Evolutionary conservation across 2,113 vertebrate genomes (phyloP), one percentile per base, ranked within the genome.

Genomic region (Platichthys flesus): DNA sequence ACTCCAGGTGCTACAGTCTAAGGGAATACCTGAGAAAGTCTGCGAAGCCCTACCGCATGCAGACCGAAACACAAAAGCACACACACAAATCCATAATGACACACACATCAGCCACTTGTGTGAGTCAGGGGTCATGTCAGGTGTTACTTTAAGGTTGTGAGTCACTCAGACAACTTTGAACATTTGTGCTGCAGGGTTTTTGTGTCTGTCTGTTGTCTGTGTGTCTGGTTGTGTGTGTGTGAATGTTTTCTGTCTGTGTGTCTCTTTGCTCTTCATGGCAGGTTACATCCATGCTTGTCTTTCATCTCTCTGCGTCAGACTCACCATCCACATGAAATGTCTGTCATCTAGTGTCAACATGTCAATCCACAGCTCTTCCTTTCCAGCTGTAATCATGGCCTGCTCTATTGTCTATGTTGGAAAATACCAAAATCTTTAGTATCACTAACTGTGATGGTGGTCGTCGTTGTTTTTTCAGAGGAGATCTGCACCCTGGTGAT

Each of bases 401-500:
- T 49, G 45, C 45, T 49, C 15, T 49, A 49, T 49, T 49, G 40
- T 42, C 12, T 42, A 12, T 42, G 12, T 42, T 3, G 40, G 40
- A 42, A 42, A 42, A 42, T 42, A 10, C 40, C 40, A 42, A 51
- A 51, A 20, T 7, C 47, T 42, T 13, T 51, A 51, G 47, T 16
- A n/a, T 54, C 51, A n/a, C n/a, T n/a, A n/a, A 54, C 8, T n/a
- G 8, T n/a, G 0, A 54, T 54, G 20, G 5, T n/a, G 3, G 18
- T 16, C 24, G 7, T 58, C 28, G 56, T 42, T 1, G 2, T 42
- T 23, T 20, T 93, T 94, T 31, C 76, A 98, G 98, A 99, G 89
- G 97, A 99, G 94, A 99, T 99, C 88, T 99, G 98, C 81, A 99
- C 98, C 5, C 91, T 99, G 23, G 97, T 99, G 75, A 99, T 99